These are phyloP conservation scores for Rutpela maculata DNA, from an alignment of 2,888 invertebrate genomes.

Conservation along the genomic window DNA sequence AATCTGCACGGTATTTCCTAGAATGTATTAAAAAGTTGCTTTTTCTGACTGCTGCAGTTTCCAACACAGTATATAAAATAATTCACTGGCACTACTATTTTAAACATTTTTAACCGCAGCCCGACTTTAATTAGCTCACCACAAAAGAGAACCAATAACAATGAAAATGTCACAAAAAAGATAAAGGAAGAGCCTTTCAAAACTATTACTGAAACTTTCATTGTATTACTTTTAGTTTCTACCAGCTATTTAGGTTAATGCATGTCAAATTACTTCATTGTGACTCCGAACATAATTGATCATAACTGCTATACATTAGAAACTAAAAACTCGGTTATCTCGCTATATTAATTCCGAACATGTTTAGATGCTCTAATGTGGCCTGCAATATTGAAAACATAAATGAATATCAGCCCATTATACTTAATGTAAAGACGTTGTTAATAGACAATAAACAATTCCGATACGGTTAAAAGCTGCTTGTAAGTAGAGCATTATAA, in stretches of 20 bases:
- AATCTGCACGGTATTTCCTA: too few relatives aligned
- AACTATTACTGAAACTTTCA: conserved; percentile 2
- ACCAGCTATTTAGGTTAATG: conserved; percentile 28
- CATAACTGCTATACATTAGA: conserved; percentile 8
- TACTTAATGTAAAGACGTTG: conserved; percentile 29
- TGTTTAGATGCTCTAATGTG: conserved; percentile 15
- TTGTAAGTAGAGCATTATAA: conserved; percentile 45
- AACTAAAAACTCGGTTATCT: conserved; percentile 7
- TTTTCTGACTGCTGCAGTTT: too few relatives aligned
- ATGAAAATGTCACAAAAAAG: conserved; percentile 2
- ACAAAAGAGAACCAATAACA: not conserved
- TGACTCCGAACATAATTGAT: conserved; percentile 14
- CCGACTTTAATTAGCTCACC: not conserved
- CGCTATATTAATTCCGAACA: conserved; percentile 24
- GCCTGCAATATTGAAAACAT: conserved; percentile 21
- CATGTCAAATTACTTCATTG: conserved; percentile 11
- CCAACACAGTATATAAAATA: not conserved
- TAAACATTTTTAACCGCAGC: not conserved
- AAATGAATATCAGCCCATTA: conserved; percentile 28
- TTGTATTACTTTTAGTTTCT: conserved; percentile 3
- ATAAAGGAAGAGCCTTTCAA: not conserved
- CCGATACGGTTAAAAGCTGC: conserved; percentile 43
- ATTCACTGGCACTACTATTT: not conserved
- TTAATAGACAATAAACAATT: conserved; percentile 49
- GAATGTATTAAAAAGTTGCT: too few relatives aligned